Conservation (phyloP, 1,140 invertebrate species). For the Zelostemma sp. region DNA sequence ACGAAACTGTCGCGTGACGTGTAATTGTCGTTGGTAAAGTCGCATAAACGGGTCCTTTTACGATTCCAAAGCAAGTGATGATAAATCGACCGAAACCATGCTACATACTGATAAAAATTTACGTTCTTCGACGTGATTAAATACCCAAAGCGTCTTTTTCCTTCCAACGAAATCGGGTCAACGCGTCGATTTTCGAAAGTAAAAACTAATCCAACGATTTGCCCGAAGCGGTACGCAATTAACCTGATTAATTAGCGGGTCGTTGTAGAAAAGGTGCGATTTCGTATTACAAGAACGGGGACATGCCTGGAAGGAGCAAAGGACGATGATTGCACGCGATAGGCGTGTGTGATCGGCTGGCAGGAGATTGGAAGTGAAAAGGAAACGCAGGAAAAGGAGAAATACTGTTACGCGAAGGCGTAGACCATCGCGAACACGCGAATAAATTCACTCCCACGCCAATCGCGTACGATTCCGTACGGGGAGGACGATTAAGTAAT, state of each 20-base stretch:
- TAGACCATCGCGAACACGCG: slow-evolving; percentile 40
- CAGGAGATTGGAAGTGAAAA: slow-evolving; percentile 5
- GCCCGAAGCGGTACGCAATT: neutral
- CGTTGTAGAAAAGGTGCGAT: neutral
- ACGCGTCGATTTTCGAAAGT: too few relatives aligned
- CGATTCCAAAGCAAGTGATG: slow-evolving; percentile 28
- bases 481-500: slow-evolving; percentile 44
- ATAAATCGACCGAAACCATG: slow-evolving; percentile 30
- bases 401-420: slow-evolving; percentile 28
- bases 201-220: too few relatives aligned
- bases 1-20: slow-evolving; percentile 42
- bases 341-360: slow-evolving; percentile 8
- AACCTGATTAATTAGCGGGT: neutral
- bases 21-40: slow-evolving; percentile 43
- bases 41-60: slow-evolving; percentile 43
- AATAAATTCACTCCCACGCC: slow-evolving; percentile 42
- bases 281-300: slow-evolving; percentile 10
- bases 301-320: neutral
- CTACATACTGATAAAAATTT: too few relatives aligned
- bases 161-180: too few relatives aligned
- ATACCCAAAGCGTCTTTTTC: too few relatives aligned
- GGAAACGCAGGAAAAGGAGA: slow-evolving; percentile 27
- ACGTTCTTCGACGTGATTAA: too few relatives aligned
- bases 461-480: slow-evolving; percentile 30
- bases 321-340: slow-evolving; percentile 3